Evolutionary conservation across 2,113 vertebrate species (phyloP).

Genomic region (Eulacestoma nigropectus): DNA sequence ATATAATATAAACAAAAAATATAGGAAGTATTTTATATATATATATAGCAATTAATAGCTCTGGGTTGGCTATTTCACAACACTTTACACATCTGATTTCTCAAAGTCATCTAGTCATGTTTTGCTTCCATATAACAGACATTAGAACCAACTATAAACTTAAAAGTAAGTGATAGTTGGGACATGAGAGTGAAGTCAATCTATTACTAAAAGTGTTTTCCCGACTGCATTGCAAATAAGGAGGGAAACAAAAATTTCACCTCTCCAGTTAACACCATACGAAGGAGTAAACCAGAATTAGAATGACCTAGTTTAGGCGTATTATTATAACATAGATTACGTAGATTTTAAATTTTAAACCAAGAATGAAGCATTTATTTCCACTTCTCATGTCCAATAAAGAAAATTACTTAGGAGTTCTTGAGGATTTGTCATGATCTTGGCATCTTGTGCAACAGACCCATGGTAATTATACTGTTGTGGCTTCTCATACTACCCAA

Average conservation of each 20-base stretch:
- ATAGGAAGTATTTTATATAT: background rate
- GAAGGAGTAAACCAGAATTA: background rate
- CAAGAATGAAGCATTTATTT: background rate
- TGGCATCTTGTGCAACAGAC: background rate
- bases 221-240: background rate
- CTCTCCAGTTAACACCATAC: background rate
- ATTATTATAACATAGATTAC: background rate
- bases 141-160: constrained; percentile 19
- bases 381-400: background rate
- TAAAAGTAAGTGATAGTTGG: background rate
- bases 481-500: background rate
- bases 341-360: background rate
- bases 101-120: background rate
- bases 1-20: background rate
- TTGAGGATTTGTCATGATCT: background rate
- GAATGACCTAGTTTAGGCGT: background rate
- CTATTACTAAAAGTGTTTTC: background rate
- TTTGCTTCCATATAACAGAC: background rate
- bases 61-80: constrained; percentile 9
- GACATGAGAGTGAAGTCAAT: background rate
- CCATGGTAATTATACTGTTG: background rate
- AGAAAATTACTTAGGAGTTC: background rate
- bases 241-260: background rate
- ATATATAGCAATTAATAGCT: background rate
- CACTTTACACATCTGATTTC: background rate